A percentile compares a stretch with the other conserved stretches of the same genome.
These are phyloP conservation scores for Mormoops blainvillei DNA, from an alignment of 2,113 vertebrate species.

Conservation along the genomic window DNA sequence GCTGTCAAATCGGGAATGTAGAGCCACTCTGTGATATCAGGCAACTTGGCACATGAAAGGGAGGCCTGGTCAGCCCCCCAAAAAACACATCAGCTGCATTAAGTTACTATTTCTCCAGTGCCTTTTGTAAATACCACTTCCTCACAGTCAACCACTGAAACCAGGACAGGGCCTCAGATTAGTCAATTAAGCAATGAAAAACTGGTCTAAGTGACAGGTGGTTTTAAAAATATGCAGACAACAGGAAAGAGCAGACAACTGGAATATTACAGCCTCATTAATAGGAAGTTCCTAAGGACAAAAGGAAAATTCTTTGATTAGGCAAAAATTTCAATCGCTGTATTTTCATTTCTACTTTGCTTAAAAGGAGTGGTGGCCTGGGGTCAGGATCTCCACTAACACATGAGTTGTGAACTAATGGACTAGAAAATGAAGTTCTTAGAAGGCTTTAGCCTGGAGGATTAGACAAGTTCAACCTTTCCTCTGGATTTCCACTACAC, in stretches of 20 bases:
- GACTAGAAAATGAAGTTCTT: slow-evolving; percentile 60
- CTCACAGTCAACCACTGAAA: neutral
- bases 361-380: slow-evolving; percentile 44
- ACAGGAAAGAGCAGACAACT: slow-evolving; percentile 1
- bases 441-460: neutral
- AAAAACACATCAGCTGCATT: neutral
- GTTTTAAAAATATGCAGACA: slow-evolving; percentile 21
- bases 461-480: neutral
- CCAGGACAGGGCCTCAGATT: neutral
- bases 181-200: neutral
- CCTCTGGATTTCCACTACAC: neutral
- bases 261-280: slow-evolving; percentile 29
- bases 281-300: slow-evolving; percentile 6
- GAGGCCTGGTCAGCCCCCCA: neutral
- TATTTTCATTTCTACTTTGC: slow-evolving; percentile 29
- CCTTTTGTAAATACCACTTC: neutral
- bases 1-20: neutral
- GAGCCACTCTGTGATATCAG: no score
- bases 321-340: slow-evolving; percentile 47
- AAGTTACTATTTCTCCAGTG: neutral
- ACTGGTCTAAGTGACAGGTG: neutral
- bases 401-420: slow-evolving; percentile 43
- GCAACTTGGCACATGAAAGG: neutral
- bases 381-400: slow-evolving; percentile 53
- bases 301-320: slow-evolving; percentile 52